A percentile compares a stretch with the other conserved stretches of the same genome.
Conservation (phyloP, 1,140 invertebrate species). For the Brachionus angularis region DNA sequence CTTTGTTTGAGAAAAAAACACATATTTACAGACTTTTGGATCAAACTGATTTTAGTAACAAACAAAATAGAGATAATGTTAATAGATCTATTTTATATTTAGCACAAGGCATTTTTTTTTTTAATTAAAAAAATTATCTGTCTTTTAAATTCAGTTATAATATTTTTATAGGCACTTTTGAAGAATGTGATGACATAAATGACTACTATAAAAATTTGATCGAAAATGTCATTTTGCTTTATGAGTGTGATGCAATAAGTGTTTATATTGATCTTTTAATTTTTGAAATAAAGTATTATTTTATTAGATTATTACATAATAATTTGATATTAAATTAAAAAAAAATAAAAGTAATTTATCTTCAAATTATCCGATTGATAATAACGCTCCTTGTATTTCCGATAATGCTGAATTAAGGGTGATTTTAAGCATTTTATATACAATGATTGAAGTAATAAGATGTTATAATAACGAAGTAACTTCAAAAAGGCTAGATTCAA, state of each 20-base stretch:
- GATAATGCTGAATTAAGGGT: slow-evolving; percentile 86
- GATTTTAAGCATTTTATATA: slow-evolving; percentile 86
- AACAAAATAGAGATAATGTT: slow-evolving; percentile 72
- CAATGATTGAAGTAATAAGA: slow-evolving; percentile 80
- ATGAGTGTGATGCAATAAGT: slow-evolving; percentile 78
- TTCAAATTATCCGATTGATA: slow-evolving; percentile 69
- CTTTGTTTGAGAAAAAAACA: slow-evolving; percentile 65
- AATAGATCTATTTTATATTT: slow-evolving; percentile 83
- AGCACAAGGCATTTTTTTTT: slow-evolving; percentile 64
- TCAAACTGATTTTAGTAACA: slow-evolving; percentile 79
- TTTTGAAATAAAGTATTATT: slow-evolving; percentile 89
- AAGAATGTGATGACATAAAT: slow-evolving; percentile 80
- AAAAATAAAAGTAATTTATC: slow-evolving; percentile 47
- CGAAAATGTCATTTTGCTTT: slow-evolving; percentile 78
- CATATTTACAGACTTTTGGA: slow-evolving; percentile 79
- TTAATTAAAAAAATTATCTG: neutral
- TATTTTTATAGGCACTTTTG: slow-evolving; percentile 71
- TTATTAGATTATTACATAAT: no score
- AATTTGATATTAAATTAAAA: slow-evolving; percentile 1
- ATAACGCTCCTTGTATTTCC: slow-evolving; percentile 79
- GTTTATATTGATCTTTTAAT: slow-evolving; percentile 85
- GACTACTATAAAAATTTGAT: slow-evolving; percentile 76
- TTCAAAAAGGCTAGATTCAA: slow-evolving; percentile 51
- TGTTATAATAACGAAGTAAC: slow-evolving; percentile 64
- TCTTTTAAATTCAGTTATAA: neutral